Evolutionary conservation across 2,888 invertebrate genomes (phyloP).

Genomic region (Trichogramma dendrolimi): DNA sequence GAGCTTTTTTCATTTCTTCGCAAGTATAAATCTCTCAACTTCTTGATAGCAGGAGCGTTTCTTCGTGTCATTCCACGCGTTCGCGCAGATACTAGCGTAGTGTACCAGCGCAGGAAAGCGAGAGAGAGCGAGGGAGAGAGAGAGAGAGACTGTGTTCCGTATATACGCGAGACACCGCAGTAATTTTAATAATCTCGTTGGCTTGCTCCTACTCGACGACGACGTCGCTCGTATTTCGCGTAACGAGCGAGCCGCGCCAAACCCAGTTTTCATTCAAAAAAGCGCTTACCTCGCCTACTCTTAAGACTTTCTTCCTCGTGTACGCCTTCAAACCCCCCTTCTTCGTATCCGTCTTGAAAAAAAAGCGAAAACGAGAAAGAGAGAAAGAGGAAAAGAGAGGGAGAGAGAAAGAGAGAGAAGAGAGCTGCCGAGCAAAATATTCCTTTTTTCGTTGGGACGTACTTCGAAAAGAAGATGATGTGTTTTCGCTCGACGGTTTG

Average conservation of each 20-base stretch:
- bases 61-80: conserved; percentile 9
- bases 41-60: conserved; percentile 19
- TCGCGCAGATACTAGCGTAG: conserved; percentile 9
- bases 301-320: neutral
- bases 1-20: conserved; percentile 33
- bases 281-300: conserved; percentile 4
- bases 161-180: conserved; percentile 2
- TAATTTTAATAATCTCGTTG: conserved; percentile 27
- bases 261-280: neutral
- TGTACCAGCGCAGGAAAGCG: conserved; percentile 7
- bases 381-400: too few species aligned
- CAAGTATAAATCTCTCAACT: conserved; percentile 35
- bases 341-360: neutral
- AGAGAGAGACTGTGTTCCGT: too few species aligned
- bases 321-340: neutral
- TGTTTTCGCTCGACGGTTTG: conserved; percentile 5
- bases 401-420: too few species aligned
- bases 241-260: conserved; percentile 15
- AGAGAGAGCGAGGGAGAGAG: neutral
- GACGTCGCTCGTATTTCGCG: conserved; percentile 12
- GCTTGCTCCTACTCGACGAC: neutral
- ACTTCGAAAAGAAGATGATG: neutral
- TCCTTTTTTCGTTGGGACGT: neutral
- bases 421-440: too few species aligned
- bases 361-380: too few species aligned